phyloP scores from a whole-genome alignment of 2,113 vertebrate genomes.

The Elgaria multicarinata region DNA sequence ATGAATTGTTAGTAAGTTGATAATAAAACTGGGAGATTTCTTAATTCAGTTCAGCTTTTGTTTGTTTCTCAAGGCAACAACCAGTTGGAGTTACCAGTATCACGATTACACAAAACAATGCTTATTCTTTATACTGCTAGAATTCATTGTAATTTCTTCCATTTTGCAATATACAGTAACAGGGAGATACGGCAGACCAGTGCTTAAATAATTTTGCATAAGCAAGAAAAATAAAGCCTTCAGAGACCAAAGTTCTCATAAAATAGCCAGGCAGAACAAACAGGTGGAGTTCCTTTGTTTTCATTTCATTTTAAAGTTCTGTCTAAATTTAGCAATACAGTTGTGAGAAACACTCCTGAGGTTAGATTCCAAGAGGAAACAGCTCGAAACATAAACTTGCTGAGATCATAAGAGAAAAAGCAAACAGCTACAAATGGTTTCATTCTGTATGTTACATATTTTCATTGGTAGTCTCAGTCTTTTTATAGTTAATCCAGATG shows the following conservation, averaged over 20 bases:
- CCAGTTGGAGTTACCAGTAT: constrained; percentile 43
- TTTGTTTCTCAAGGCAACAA: constrained; percentile 47
- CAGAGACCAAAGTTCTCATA: constrained; percentile 19
- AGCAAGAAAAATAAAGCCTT: constrained; percentile 9
- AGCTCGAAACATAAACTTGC: constrained; percentile 3
- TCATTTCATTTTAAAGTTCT: constrained; percentile 25
- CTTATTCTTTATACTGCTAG: constrained; percentile 43
- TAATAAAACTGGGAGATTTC: constrained; percentile 27
- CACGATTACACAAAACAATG: constrained; percentile 35
- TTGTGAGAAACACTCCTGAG: not conserved
- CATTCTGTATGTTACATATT: constrained; percentile 54
- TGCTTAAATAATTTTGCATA: constrained; percentile 49
- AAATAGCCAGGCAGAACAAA: constrained; percentile 49
- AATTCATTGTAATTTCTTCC: constrained; percentile 62
- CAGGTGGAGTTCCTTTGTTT: constrained; percentile 38
- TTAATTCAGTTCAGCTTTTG: constrained; percentile 1
- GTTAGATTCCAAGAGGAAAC: constrained; percentile 26
- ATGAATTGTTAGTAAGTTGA: constrained; percentile 33
- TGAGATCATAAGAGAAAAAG: not conserved
- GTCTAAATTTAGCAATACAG: constrained; percentile 8
- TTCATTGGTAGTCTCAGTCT: not conserved
- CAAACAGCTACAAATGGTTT: constrained; percentile 37
- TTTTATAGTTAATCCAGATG: not conserved
- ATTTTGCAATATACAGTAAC: constrained; percentile 37
- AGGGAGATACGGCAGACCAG: constrained; percentile 47